phyloP scores from a whole-genome alignment of 2,888 invertebrate species.

The Geotrupes spiniger region DNA sequence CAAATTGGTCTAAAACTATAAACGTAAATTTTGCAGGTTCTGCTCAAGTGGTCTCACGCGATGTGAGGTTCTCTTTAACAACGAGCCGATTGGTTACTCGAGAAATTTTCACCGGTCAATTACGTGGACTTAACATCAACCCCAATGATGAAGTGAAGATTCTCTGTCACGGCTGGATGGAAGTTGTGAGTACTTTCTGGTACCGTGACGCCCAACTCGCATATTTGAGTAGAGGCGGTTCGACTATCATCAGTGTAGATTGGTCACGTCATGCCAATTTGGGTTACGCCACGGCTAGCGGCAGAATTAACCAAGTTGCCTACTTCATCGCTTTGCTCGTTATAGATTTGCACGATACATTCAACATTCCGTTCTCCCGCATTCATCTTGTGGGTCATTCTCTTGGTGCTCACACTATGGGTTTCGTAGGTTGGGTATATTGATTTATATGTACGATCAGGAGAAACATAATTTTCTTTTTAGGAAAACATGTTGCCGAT shows the following conservation, averaged over 20 bases:
- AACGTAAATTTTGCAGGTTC: too few species aligned
- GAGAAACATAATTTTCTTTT: background rate
- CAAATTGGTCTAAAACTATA: too few species aligned
- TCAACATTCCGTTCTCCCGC: constrained; percentile 9
- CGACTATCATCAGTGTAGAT: constrained; percentile 17
- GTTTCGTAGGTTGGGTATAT: constrained; percentile 17
- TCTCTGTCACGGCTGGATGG: constrained; percentile 14
- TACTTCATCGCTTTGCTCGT: constrained; percentile 11
- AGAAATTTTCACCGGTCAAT: too few species aligned
- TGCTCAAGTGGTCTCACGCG: too few species aligned
- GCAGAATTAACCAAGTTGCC: constrained; percentile 7
- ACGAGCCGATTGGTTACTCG: too few species aligned
- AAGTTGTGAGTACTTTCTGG: constrained; percentile 5
- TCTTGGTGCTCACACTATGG: constrained; percentile 17
- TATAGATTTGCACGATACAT: constrained; percentile 10
- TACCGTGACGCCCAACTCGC: constrained; percentile 9
- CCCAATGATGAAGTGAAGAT: constrained; percentile 14
- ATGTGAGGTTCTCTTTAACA: too few species aligned
- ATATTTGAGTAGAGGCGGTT: constrained; percentile 11
- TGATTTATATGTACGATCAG: background rate
- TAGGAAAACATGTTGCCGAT: constrained; percentile 11
- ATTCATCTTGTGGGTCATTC: constrained; percentile 19
- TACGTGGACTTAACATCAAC: too few species aligned
- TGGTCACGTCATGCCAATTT: constrained; percentile 11
- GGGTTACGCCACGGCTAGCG: constrained; percentile 8